These are phyloP conservation scores for Eulithis prunata DNA, from an alignment of 2,888 invertebrate species.

Conservation along the genomic window DNA sequence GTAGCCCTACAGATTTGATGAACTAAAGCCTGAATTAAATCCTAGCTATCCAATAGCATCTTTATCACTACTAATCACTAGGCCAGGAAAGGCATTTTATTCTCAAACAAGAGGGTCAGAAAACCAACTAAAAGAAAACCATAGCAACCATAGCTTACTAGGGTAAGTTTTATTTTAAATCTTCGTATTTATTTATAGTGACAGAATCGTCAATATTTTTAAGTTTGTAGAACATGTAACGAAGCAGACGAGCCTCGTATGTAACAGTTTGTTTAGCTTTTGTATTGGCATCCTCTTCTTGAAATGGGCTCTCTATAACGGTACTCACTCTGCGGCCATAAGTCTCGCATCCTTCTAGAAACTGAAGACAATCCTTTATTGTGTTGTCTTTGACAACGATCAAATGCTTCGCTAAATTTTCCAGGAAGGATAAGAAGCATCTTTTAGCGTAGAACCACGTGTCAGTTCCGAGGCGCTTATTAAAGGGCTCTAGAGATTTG, in stretches of 20 bases:
- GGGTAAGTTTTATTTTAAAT: constrained; percentile 78
- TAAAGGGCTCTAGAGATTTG: constrained; percentile 97
- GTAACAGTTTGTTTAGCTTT: constrained; percentile 95
- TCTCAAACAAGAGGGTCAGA: constrained; percentile 86
- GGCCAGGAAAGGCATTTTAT: constrained; percentile 87
- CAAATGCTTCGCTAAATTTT: constrained; percentile 95
- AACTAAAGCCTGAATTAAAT: constrained; percentile 88
- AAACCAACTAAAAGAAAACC: too few species aligned
- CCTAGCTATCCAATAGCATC: constrained; percentile 86
- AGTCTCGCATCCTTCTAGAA: constrained; percentile 95
- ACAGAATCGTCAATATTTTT: constrained; percentile 83
- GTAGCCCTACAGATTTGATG: too few species aligned
- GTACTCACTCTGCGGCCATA: constrained; percentile 94
- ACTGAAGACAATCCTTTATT: constrained; percentile 93
- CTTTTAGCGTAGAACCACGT: constrained; percentile 99
- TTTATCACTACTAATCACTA: constrained; percentile 85
- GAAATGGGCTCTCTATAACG: constrained; percentile 91
- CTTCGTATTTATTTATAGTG: constrained; percentile 81
- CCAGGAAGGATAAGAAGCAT: constrained; percentile 96
- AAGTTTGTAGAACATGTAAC: constrained; percentile 90
- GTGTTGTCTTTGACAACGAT: constrained; percentile 94
- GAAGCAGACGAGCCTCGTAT: constrained; percentile 93
- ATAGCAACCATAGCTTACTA: constrained; percentile 68
- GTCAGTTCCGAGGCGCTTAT: constrained; percentile 97
- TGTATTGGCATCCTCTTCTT: constrained; percentile 87